Conservation (phyloP, 1,140 invertebrate genomes). For the Papilio polyxenes region DNA sequence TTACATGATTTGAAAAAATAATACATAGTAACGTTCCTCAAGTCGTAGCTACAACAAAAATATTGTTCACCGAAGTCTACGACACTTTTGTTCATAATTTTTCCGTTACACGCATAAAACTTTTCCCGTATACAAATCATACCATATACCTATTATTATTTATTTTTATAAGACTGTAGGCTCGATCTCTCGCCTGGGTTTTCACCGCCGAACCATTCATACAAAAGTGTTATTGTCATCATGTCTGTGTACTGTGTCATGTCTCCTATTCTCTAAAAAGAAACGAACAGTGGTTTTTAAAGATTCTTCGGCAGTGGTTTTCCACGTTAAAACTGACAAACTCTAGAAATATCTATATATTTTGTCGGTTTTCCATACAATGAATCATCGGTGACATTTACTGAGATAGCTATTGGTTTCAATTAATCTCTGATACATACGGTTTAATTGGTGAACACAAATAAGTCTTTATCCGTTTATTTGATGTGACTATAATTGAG, state of each 20-base stretch:
- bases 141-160: too few relatives aligned
- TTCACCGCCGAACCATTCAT: too few relatives aligned
- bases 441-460: not conserved
- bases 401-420: not conserved
- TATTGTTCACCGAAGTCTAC: not conserved
- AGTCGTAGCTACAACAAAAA: not conserved
- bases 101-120: not conserved
- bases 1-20: too few relatives aligned
- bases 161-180: too few relatives aligned
- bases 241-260: too few relatives aligned
- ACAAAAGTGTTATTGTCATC: too few relatives aligned
- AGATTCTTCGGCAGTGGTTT: too few relatives aligned
- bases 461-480: not conserved
- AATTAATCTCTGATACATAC: slow-evolving; percentile 6
- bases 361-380: not conserved
- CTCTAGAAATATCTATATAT: too few relatives aligned
- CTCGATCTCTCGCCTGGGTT: too few relatives aligned
- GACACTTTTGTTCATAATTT: not conserved
- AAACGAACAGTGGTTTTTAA: too few relatives aligned
- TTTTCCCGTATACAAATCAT: not conserved
- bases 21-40: not conserved
- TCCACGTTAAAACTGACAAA: too few relatives aligned
- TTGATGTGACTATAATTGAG: not conserved
- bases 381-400: not conserved
- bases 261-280: too few relatives aligned